phyloP scores from a whole-genome alignment of 2,888 invertebrate species.

The Leucophenga maculata region DNA sequence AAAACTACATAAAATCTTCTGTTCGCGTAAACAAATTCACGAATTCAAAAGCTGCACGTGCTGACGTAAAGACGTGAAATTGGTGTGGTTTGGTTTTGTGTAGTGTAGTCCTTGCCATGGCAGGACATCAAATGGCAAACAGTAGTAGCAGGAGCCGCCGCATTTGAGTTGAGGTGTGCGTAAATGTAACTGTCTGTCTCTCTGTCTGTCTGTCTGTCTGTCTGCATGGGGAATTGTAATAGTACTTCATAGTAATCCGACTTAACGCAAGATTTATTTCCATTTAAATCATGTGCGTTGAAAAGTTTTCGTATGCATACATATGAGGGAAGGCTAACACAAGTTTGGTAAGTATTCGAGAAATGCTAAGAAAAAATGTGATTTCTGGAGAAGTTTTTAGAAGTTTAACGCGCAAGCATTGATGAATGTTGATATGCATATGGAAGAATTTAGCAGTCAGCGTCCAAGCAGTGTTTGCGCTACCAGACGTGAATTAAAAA shows the following conservation, averaged over 20 bases:
- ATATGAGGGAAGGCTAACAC: not conserved
- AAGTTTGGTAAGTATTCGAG: too few relatives aligned
- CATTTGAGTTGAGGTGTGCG: not conserved
- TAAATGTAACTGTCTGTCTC: not conserved
- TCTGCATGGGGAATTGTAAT: constrained; percentile 1
- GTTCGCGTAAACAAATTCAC: constrained; percentile 59
- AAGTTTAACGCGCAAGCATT: too few relatives aligned
- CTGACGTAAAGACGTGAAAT: constrained; percentile 24
- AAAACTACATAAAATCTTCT: too few relatives aligned
- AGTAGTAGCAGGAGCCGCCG: not conserved
- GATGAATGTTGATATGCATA: too few relatives aligned
- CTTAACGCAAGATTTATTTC: constrained; percentile 65
- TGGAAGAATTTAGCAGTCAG: too few relatives aligned
- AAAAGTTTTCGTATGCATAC: constrained; percentile 51
- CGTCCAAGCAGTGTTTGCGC: too few relatives aligned
- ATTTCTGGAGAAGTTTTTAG: too few relatives aligned
- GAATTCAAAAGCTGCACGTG: constrained; percentile 56
- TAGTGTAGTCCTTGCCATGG: too few relatives aligned
- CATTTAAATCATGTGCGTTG: constrained; percentile 63
- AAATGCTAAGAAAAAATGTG: too few relatives aligned
- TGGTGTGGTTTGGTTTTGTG: too few relatives aligned
- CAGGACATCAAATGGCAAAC: not conserved
- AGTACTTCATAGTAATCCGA: constrained; percentile 53
- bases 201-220: too few relatives aligned
- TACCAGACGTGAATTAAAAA: too few relatives aligned